Evolutionary conservation across 2,888 invertebrate genomes (phyloP).

Genomic region (Rotaria socialis): DNA sequence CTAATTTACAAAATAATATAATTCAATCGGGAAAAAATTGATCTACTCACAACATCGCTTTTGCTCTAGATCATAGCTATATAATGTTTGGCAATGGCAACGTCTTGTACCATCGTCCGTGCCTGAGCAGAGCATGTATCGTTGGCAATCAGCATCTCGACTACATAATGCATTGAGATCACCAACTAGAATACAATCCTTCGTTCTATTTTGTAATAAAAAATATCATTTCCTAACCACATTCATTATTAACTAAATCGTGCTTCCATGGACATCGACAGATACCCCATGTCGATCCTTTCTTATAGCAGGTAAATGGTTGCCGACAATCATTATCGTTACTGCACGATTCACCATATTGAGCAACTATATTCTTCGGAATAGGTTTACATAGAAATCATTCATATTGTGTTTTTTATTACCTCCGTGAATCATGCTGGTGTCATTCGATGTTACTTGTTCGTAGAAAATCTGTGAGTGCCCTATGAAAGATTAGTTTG

Average conservation of each 20-base stretch:
- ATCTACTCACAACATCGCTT: background rate
- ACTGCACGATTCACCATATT: background rate
- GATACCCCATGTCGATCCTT: background rate
- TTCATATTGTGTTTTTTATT: too few species aligned
- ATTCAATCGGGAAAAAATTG: too few species aligned
- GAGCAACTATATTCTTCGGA: background rate
- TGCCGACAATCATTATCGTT: background rate
- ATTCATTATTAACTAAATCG: background rate
- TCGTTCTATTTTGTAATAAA: too few species aligned
- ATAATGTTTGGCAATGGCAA: background rate
- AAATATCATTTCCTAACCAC: background rate
- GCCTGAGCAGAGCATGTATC: background rate
- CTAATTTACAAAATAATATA: background rate
- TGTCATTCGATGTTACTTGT: too few species aligned
- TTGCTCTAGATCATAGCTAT: background rate
- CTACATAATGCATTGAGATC: background rate
- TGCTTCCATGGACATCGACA: conserved; percentile 1
- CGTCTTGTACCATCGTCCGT: background rate
- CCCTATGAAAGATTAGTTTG: too few species aligned
- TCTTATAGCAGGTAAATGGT: background rate
- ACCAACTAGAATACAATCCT: background rate
- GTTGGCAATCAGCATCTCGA: background rate
- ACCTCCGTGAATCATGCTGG: too few species aligned
- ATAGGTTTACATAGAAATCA: too few species aligned
- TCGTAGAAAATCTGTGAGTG: too few species aligned